Percentiles rank a stretch among this genome's conserved stretches.
Conservation (phyloP, 2,888 invertebrate species). For the Tenthredo mesomela region DNA sequence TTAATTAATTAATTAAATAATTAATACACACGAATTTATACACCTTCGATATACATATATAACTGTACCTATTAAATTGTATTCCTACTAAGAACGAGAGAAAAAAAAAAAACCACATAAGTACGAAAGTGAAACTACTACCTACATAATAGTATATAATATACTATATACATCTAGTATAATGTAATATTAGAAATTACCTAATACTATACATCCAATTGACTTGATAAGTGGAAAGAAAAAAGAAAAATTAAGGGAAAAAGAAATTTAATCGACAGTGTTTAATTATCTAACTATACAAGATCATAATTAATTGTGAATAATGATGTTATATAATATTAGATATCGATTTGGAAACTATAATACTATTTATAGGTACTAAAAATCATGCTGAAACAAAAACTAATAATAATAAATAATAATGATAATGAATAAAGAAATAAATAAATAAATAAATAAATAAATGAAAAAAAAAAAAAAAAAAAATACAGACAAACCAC, state of each 20-base stretch:
- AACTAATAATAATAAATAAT: neutral
- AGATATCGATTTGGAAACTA: neutral
- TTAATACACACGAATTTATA: neutral
- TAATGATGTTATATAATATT: neutral
- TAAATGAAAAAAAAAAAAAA: neutral
- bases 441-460: too few species aligned
- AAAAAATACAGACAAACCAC: neutral
- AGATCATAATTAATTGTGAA: neutral
- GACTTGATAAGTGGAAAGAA: neutral
- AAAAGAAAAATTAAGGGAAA: neutral
- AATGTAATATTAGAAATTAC: neutral
- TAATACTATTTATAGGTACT: neutral
- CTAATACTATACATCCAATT: neutral
- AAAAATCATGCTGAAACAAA: neutral
- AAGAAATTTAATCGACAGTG: neutral
- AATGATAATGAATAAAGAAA: too few species aligned
- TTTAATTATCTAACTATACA: neutral
- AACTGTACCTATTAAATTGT: neutral
- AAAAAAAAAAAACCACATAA: neutral
- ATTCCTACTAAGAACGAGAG: slow-evolving; percentile 3
- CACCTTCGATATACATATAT: slow-evolving; percentile 5
- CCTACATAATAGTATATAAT: neutral
- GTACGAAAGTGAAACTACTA: neutral
- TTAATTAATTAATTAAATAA: too few species aligned
- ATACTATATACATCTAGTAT: neutral